A percentile compares a stretch with the other conserved stretches of the same genome.
Conservation (phyloP, 2,888 invertebrate species). For the Achlya flavicornis region DNA sequence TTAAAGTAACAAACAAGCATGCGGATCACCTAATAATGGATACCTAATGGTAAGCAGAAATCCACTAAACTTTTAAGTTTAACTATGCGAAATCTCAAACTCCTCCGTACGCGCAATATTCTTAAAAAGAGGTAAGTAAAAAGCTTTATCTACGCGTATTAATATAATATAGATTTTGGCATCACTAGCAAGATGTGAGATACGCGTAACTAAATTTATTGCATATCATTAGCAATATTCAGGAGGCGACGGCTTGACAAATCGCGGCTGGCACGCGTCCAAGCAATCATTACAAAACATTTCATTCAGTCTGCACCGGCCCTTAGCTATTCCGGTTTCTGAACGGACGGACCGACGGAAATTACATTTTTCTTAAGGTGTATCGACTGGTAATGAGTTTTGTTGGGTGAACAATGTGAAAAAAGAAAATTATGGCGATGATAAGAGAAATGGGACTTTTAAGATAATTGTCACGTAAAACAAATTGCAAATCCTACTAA, state of each 20-base stretch:
- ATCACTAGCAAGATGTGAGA: not conserved
- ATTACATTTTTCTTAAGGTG: constrained; percentile 35
- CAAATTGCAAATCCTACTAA: no score
- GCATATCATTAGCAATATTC: constrained; percentile 19
- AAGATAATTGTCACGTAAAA: no score
- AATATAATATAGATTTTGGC: not conserved
- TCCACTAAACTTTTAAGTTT: no score
- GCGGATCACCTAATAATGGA: no score
- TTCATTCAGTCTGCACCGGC: constrained; percentile 19
- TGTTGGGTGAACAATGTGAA: not conserved
- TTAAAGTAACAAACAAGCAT: no score
- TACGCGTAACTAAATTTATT: constrained; percentile 13
- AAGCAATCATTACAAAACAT: constrained; percentile 23
- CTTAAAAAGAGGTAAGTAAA: no score
- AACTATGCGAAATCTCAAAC: no score
- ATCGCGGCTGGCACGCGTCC: constrained; percentile 29
- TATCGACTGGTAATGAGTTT: constrained; percentile 10
- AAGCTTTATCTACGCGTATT: no score
- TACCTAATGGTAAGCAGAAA: no score
- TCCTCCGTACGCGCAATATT: no score
- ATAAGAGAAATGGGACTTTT: not conserved
- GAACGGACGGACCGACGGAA: constrained; percentile 25
- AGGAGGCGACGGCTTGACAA: constrained; percentile 24
- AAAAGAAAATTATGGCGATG: not conserved
- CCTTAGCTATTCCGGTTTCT: constrained; percentile 19